phyloP scores from a whole-genome alignment of 2,797 vertebrate species.

The Lycodopsis pacificus region DNA sequence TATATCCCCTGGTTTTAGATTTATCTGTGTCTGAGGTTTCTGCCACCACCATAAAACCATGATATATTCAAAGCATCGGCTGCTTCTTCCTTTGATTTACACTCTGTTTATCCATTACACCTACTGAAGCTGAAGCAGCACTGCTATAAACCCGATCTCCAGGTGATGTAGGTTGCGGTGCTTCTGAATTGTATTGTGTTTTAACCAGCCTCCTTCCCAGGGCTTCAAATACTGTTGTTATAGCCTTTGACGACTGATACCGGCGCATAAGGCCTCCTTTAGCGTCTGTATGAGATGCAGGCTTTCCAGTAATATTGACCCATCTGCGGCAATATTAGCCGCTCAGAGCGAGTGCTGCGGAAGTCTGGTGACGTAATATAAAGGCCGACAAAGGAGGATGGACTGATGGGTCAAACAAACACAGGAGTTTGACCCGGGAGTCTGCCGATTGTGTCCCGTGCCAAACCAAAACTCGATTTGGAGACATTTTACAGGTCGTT shows the following conservation, averaged over 20 bases:
- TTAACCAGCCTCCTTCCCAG: neutral
- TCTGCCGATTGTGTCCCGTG: neutral
- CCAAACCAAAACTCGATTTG: neutral
- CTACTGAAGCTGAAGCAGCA: neutral
- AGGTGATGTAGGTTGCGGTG: neutral
- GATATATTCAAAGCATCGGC: neutral
- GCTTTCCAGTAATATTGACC: neutral
- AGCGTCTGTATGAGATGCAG: neutral
- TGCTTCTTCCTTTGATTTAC: neutral
- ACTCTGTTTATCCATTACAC: neutral
- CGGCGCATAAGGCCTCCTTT: neutral
- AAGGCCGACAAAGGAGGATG: no score
- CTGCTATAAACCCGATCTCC: neutral
- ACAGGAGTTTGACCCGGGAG: neutral
- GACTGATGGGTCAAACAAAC: neutral
- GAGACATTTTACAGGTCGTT: neutral
- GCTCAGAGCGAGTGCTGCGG: neutral
- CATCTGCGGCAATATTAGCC: no score
- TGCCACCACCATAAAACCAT: neutral
- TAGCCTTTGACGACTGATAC: neutral
- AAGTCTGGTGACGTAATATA: neutral
- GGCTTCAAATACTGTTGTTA: neutral
- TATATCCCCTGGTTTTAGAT: neutral
- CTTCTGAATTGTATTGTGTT: neutral
- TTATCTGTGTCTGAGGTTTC: neutral